Percentiles rank a stretch among this genome's conserved stretches.
Conservation (phyloP, 2,797 vertebrate species). For the Vespertilio murinus region DNA sequence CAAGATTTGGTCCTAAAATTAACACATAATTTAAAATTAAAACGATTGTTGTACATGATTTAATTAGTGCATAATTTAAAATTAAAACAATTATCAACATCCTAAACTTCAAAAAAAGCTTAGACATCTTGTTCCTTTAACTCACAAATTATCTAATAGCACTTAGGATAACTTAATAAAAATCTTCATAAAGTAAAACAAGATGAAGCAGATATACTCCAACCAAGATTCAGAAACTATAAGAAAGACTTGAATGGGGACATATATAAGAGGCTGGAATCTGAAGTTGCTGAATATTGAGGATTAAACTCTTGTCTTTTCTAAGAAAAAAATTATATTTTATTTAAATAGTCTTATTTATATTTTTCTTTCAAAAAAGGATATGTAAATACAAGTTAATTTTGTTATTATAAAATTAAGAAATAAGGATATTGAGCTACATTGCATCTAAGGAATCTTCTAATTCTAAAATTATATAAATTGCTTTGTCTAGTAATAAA, state of each 20-base stretch:
- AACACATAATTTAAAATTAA: not conserved
- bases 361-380: not conserved
- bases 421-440: not conserved
- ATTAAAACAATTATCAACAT: not conserved
- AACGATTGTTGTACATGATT: not conserved
- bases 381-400: not conserved
- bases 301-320: not conserved
- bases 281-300: not conserved
- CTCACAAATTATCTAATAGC: not conserved
- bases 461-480: not conserved
- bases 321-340: not conserved
- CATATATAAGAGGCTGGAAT: not conserved
- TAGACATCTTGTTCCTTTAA: slow-evolving; percentile 4
- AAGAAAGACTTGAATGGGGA: not conserved
- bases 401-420: slow-evolving; percentile 9
- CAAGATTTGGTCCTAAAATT: not conserved
- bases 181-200: not conserved
- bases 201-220: not conserved
- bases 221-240: not conserved
- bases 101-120: not conserved
- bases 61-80: not conserved
- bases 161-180: not conserved
- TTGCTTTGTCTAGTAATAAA: slow-evolving; percentile 20
- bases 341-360: not conserved
- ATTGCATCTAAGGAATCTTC: not conserved